phyloP scores from a whole-genome alignment of 37 sponge, comb jelly and placozoan genomes.

The Beroe forskalii region DNA sequence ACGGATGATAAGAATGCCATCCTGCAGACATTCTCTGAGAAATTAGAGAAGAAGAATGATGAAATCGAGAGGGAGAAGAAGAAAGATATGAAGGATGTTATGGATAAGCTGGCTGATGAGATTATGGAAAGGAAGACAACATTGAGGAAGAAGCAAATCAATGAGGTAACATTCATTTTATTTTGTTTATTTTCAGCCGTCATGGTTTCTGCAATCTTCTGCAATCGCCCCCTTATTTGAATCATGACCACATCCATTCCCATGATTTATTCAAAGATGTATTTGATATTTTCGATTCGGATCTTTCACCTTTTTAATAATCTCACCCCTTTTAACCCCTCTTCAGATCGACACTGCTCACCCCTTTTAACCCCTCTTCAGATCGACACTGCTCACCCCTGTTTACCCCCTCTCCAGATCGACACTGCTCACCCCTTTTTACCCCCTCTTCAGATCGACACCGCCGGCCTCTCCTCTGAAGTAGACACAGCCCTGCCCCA shows the following conservation, averaged over 20 bases:
- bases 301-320: too few species aligned
- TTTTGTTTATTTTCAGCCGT: too few species aligned
- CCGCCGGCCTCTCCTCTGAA: neutral
- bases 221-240: too few species aligned
- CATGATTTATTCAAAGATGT: too few species aligned
- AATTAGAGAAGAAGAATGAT: neutral
- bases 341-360: neutral
- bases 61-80: slow-evolving; percentile 16
- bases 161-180: neutral
- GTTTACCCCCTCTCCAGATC: neutral
- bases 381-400: neutral
- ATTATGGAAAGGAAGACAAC: slow-evolving; percentile 1
- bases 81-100: neutral
- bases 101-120: slow-evolving; percentile 24
- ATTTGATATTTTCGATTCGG: too few species aligned
- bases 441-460: neutral
- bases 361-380: too few species aligned
- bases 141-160: neutral
- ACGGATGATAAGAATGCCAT: slow-evolving; percentile 24
- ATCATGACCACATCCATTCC: too few species aligned
- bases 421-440: neutral
- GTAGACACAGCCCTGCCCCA: slow-evolving; percentile 22
- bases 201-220: too few species aligned
- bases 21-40: neutral
- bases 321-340: too few species aligned